Base-by-base conservation (phyloP, 1,140 invertebrate genomes). In the Maconellicoccus hirsutus region DNA sequence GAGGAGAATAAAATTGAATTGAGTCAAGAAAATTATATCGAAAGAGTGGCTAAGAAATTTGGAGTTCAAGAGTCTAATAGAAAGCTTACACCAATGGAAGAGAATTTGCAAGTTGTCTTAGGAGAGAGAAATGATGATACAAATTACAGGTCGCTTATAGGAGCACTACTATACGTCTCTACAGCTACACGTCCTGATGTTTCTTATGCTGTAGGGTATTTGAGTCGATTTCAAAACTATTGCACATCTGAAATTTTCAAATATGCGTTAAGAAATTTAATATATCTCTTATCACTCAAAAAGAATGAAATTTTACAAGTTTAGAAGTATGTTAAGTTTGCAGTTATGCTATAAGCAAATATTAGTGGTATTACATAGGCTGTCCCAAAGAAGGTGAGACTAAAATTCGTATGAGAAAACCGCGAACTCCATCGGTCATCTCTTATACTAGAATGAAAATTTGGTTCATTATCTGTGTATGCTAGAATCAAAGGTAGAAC, bases 1-100 rank as follows among this genome's bases (percentile, higher is more conserved):
- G 61, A 66, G 25, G 25, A 23, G 4, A 21, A 52, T 42, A 59
- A 19, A 33, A 52, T 70, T 4, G 19, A 23, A 19, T 21, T 70
- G 42, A 52, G 33, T 52, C 70, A 70, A 70, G 19, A 22, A 22
- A 23, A 23, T 1, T 70, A 70, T 25, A 70, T 70, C 52, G 33
- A 42, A 23, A 42, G 52, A 59, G n/a, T 42, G 1, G 70, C 70
- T 16, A 52, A 22, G 23, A 59, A 70, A 23, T 70, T 70, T 26
- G 33, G 33, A 33, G 70, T 70, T 21, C 2, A 22, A 10, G 16
- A 59, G 42, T 70, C 70, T 10, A 70, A 70, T 42, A 23, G 1
- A 4, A 42, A 25, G 16, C 22, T 21, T 12, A 70, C 70, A 12
- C 70, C 70, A 1, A 70, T 70, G 70, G 70, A 70, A 59, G 39